A percentile compares a stretch with the other conserved stretches of the same genome.
Conservation (phyloP, 2,888 invertebrate genomes). For the Cyclophora punctaria region DNA sequence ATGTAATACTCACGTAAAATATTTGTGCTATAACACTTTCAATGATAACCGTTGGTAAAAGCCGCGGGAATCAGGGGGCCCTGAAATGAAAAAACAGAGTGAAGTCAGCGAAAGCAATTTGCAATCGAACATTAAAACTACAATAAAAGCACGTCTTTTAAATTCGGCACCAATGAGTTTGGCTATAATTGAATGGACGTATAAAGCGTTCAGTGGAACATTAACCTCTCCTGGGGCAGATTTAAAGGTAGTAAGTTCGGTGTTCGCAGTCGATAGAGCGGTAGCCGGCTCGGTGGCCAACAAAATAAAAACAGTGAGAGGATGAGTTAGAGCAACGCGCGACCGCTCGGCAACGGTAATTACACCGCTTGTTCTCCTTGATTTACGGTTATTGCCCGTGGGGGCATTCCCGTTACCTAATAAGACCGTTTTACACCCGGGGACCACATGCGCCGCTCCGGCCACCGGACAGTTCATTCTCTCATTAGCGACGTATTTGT, state of each 20-base stretch:
- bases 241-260: conserved; percentile 69
- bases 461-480: conserved; percentile 57
- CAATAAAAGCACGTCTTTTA: conserved; percentile 16
- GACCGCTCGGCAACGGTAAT: conserved; percentile 73
- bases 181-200: conserved; percentile 57
- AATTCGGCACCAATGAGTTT: conserved; percentile 34
- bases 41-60: conserved; percentile 99
- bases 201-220: conserved; percentile 59
- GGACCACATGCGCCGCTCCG: conserved; percentile 62
- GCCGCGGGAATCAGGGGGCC: conserved; percentile 98
- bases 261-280: conserved; percentile 67
- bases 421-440: conserved; percentile 72
- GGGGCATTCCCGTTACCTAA: conserved; percentile 74
- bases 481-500: conserved; percentile 69
- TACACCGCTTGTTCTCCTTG: conserved; percentile 76
- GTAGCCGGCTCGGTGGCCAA: conserved; percentile 58
- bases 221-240: conserved; percentile 65
- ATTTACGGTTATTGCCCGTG: conserved; percentile 76
- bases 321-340: conserved; percentile 72
- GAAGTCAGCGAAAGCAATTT: conserved; percentile 13
- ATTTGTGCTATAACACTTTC: conserved; percentile 78
- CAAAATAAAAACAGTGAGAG: conserved; percentile 71
- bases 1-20: conserved; percentile 70
- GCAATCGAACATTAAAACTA: conserved; percentile 12
- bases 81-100: conserved; percentile 76